Base-by-base conservation (phyloP, 2,113 vertebrate genomes). In the Tauraco erythrolophus region DNA sequence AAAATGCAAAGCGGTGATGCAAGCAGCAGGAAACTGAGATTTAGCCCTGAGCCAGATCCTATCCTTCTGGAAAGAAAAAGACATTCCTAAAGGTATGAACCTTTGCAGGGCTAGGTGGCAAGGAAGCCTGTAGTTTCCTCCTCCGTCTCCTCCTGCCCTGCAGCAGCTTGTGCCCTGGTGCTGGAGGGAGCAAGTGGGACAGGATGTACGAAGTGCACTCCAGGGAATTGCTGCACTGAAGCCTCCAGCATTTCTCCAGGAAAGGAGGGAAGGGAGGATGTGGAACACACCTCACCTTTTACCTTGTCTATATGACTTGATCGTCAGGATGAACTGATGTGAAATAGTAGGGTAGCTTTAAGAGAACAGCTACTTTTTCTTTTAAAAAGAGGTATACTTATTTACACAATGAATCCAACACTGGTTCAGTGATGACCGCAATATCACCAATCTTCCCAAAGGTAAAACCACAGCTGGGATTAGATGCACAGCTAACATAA, bases 361-460 rank as follows among this genome's bases (percentile, higher is more conserved):
- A 81, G 9, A 72, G 14, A 79, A 50, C 0, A 2, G 21, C 27
- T 75, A 27, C 9, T 27, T 54, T 95, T 90, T 72, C 18, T 77
- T 66, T 62, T 24, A 11, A 57, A 78, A 68, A 81, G 16, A 51
- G 4, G n/a, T 31, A 1, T 14, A 57, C 45, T 84, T 87, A 17
- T 65, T 89, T 65, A 46, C 6, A 27, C 28, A 54, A 10, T 19
- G 1, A 80, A 37, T 78, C 17, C 31, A 78, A 16, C 11, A 25
- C 2, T 0, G 0, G 11, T 84, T 95, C n/a, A 17, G 45, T 56
- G 61, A 68, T 2, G 19, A 57, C 37, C 0, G 0, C 65, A 82
- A 10, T 25, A 53, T 58, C 7, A 1, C 28, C 31, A 60, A 1
- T 31, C 62, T 65, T 84, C 23, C 45, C 53, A 48, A 94, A 91